Percentiles rank a stretch among this genome's conserved stretches.
Evolutionary conservation across 2,888 invertebrate genomes (phyloP).

Genomic region (Tanytarsus gracilentus): DNA sequence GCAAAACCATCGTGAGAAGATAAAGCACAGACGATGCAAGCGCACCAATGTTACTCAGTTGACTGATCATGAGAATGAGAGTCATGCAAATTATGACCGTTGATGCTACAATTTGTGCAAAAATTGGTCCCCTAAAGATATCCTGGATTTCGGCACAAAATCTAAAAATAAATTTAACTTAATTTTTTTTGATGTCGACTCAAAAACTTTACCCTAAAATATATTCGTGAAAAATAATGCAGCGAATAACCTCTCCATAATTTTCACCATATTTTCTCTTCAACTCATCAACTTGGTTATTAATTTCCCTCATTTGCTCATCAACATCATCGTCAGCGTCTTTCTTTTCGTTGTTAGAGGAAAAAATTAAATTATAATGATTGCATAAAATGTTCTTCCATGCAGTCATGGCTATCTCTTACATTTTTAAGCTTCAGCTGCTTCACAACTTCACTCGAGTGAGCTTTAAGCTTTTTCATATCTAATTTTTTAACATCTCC

Average conservation of each 20-base stretch:
- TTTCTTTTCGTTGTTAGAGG: too few relatives aligned
- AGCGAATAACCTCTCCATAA: slow-evolving; percentile 18
- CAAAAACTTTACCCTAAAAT: slow-evolving; percentile 22
- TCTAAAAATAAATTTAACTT: slow-evolving; percentile 32
- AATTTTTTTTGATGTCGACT: too few relatives aligned
- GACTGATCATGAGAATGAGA: slow-evolving; percentile 38
- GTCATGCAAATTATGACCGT: slow-evolving; percentile 40
- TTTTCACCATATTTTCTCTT: background rate
- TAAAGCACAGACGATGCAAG: slow-evolving; percentile 48
- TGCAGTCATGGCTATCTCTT: too few relatives aligned
- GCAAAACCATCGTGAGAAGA: slow-evolving; percentile 47
- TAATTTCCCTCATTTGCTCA: slow-evolving; percentile 1
- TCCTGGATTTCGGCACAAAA: slow-evolving; percentile 35
- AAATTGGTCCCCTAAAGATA: slow-evolving; percentile 35
- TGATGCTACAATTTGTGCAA: slow-evolving; percentile 38
- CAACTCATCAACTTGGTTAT: background rate
- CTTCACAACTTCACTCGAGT: too few relatives aligned
- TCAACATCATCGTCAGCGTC: background rate
- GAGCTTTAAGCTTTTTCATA: background rate
- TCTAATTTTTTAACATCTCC: background rate
- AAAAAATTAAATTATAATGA: background rate
- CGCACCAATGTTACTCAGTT: slow-evolving; percentile 33
- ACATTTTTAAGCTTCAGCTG: too few relatives aligned
- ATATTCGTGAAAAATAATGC: slow-evolving; percentile 26
- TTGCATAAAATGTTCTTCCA: too few relatives aligned